Base-by-base conservation (phyloP, 2,888 invertebrate genomes). In the Mimumesa dahlbomi region DNA sequence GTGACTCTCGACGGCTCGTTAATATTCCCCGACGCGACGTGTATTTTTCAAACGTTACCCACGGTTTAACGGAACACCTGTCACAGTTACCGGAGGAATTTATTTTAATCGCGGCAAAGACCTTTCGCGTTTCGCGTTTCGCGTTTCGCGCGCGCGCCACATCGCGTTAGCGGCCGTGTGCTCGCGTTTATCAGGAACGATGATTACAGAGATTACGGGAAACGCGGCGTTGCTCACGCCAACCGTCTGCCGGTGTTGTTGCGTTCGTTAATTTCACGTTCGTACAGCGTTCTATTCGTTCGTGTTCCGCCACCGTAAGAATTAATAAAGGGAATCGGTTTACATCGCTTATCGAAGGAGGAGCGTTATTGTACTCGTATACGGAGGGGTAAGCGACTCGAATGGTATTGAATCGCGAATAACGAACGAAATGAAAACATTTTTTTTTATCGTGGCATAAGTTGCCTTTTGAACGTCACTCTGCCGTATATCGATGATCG, bases 401-500 rank as follows among this genome's bases (percentile, higher is more conserved):
- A n/a, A n/a, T n/a, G n/a, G n/a, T n/a, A n/a, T n/a, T n/a, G n/a
- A n/a, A n/a, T n/a, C n/a, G n/a, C n/a, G n/a, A n/a, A n/a, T n/a
- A n/a, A n/a, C n/a, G n/a, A n/a, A n/a, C n/a, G n/a, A n/a, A n/a
- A n/a, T n/a, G n/a, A n/a, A n/a, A n/a, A n/a, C n/a, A n/a, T n/a
- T n/a, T n/a, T n/a, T n/a, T n/a, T n/a, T n/a, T n/a, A n/a, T n/a
- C n/a, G n/a, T n/a, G n/a, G n/a, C n/a, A n/a, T n/a, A n/a, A n/a
- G n/a, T n/a, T n/a, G n/a, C n/a, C n/a, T n/a, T n/a, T n/a, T n/a
- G n/a, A n/a, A n/a, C n/a, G n/a, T n/a, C n/a, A n/a, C n/a, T n/a
- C n/a, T n/a, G n/a, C n/a, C n/a, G n/a, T n/a, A n/a, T n/a, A n/a
- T 69, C 67, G 67, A 66, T 69, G 66, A 69, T 66, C 58, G 49